Evolutionary conservation across 2,113 vertebrate genomes (phyloP).

Genomic region (Oryzias celebensis): DNA sequence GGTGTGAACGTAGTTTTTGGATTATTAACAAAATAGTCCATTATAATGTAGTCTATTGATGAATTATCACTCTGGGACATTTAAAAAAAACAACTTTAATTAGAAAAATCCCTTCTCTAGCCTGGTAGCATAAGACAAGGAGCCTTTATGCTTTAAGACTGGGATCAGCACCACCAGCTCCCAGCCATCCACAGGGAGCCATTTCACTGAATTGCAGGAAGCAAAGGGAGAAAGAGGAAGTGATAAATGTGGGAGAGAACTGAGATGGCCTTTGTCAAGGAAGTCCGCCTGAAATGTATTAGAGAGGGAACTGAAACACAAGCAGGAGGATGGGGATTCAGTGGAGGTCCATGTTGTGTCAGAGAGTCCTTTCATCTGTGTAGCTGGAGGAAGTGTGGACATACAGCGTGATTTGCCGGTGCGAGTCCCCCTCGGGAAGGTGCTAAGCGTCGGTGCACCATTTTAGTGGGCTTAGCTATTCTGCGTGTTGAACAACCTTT

Average conservation of each 20-base stretch:
- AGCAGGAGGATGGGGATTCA: constrained; percentile 5
- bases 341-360: not conserved
- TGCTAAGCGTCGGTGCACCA: constrained; percentile 35
- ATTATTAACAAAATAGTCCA: too few relatives aligned
- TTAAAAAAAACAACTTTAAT: constrained; percentile 1
- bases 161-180: constrained; percentile 53
- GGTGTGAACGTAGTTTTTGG: too few relatives aligned
- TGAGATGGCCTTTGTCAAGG: constrained; percentile 61
- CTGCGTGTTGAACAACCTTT: constrained; percentile 64
- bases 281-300: constrained; percentile 51
- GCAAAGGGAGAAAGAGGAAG: constrained; percentile 44
- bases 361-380: constrained; percentile 12
- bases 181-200: constrained; percentile 60
- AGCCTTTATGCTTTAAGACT: constrained; percentile 53
- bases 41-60: too few relatives aligned
- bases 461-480: constrained; percentile 48
- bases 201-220: constrained; percentile 62
- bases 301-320: constrained; percentile 11
- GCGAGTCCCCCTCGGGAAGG: constrained; percentile 31
- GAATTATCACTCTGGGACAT: constrained; percentile 5
- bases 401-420: not conserved
- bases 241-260: constrained; percentile 47
- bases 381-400: constrained; percentile 24
- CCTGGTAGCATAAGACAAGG: constrained; percentile 43
- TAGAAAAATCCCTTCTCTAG: constrained; percentile 20